These are phyloP conservation scores for Gracilinanus agilis DNA, from an alignment of 2,113 vertebrate genomes.

Conservation along the genomic window DNA sequence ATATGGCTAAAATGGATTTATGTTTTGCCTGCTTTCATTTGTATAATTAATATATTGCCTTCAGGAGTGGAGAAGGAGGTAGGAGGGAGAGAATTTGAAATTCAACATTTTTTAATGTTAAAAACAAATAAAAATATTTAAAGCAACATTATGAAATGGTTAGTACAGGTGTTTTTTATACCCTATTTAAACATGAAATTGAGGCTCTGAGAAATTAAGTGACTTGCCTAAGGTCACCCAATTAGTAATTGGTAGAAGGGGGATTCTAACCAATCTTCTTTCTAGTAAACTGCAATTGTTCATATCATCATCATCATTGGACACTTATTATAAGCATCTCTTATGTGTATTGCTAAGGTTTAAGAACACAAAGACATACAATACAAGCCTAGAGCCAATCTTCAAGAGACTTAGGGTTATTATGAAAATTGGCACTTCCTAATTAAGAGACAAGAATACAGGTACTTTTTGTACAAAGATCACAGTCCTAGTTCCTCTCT, in stretches of 20 bases:
- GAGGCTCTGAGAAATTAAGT: background rate
- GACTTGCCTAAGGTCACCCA: background rate
- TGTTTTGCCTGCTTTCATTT: background rate
- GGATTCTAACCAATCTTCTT: background rate
- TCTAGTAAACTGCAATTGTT: background rate
- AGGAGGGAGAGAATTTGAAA: background rate
- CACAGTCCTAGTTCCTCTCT: conserved; percentile 38
- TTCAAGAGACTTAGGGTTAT: background rate
- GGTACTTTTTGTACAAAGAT: conserved; percentile 35
- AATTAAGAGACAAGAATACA: conserved; percentile 41
- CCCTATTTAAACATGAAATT: background rate
- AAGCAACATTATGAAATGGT: too few relatives aligned
- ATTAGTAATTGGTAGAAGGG: background rate
- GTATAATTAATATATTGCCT: background rate
- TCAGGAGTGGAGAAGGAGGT: too few relatives aligned
- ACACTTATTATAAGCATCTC: background rate
- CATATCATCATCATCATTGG: background rate
- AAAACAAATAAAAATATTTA: background rate
- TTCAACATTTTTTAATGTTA: too few relatives aligned
- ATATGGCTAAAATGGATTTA: background rate
- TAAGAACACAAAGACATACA: background rate
- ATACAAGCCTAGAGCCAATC: background rate
- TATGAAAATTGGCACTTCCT: conserved; percentile 13
- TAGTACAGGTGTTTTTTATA: too few relatives aligned
- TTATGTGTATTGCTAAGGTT: background rate